Conservation (phyloP, 2,113 vertebrate species). For the Eclectus roratus region DNA sequence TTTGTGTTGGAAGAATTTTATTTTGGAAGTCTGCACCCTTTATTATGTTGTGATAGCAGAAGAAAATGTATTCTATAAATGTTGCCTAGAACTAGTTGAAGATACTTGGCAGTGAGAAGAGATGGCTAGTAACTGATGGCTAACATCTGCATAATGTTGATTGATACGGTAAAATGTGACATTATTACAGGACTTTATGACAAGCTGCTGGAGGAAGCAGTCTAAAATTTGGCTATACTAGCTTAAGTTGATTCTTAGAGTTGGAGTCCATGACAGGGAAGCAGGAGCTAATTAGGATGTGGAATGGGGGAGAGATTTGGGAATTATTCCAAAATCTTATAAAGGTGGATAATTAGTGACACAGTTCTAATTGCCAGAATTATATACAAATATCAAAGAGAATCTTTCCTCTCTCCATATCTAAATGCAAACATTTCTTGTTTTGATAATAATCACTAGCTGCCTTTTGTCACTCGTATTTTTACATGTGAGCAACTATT, state of each 20-base stretch:
- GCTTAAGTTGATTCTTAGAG: background rate
- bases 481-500: background rate
- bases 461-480: background rate
- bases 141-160: background rate
- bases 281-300: background rate
- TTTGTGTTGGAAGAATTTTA: background rate
- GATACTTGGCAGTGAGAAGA: background rate
- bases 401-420: background rate
- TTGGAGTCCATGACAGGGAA: background rate
- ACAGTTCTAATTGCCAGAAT: background rate
- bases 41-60: background rate
- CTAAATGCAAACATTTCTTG: background rate
- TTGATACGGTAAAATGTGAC: background rate
- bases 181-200: background rate
- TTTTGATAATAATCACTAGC: background rate
- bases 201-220: background rate
- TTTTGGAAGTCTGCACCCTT: background rate
- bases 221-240: background rate
- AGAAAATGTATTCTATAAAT: background rate
- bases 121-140: background rate
- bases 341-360: background rate
- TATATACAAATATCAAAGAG: background rate
- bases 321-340: background rate
- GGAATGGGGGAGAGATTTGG: background rate
- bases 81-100: background rate